Base-by-base conservation (phyloP, 2,888 invertebrate genomes). In the Phalera bucephala region DNA sequence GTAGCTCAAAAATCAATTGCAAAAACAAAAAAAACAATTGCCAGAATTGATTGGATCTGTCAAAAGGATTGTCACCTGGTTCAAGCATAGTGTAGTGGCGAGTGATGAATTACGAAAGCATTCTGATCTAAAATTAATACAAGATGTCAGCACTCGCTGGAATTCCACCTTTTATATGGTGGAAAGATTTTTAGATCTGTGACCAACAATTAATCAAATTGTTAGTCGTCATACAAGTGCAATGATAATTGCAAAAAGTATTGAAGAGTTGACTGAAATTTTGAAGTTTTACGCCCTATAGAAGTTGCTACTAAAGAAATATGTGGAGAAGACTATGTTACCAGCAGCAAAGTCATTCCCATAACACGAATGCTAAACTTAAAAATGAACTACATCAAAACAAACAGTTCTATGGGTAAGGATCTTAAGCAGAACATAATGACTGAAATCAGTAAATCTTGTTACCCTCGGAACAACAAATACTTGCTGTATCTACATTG, bases 401-500 rank as follows among this genome's bases (percentile, higher is more conserved):
- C 31, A 7, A 33, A 38, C 33, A 23, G 33, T 19, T 8, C 25
- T 9, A 30, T 38, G 5, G 29, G 23, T 13, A 25, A 25, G 1
- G 33, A 33, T 19, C n/a, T 31, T 17, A 31, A 39, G 27, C 31
- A 31, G 8, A 39, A 34, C 3, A 21, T 39, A 8, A 13, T 39
- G 0, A 28, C 6, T 10, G 47, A 48, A 45, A 38, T 49, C 2
- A 44, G 36, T 5, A 49, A 49, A 42, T 23, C 7, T 44, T 49
- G 31, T 30, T 35, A 10, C 21, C 13, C 30, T 33, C 31, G 8
- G 36, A 39, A 27, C 7, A 40, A 9, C 32, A 31, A 28, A 27
- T 26, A 7, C 32, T 36, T 9, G 34, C 34, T 10, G 21, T 40
- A 19, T 19, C 43, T 17, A 44, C 31, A 25, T 3, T 33, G 2